Percentiles rank a stretch among this genome's conserved stretches.
Conservation (phyloP, 2,888 invertebrate species). For the Eristalis tenax region DNA sequence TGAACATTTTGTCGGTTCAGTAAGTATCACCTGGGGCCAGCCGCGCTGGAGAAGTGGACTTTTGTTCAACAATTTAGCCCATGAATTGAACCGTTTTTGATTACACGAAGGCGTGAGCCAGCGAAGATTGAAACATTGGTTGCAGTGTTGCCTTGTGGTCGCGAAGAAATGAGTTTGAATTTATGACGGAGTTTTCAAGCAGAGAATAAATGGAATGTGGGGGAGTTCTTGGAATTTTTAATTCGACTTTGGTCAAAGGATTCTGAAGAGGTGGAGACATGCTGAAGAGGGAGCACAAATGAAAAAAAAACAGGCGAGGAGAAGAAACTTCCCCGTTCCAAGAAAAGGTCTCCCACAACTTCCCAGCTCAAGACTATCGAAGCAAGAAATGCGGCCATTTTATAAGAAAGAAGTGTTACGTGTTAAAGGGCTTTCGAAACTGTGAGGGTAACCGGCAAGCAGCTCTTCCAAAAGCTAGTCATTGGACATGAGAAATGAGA, state of each 20-base stretch:
- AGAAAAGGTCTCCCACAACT: too few species aligned
- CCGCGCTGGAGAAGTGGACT: constrained; percentile 63
- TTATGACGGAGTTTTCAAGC: not conserved
- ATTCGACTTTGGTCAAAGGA: not conserved
- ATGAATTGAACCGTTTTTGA: constrained; percentile 71
- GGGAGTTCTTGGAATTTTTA: not conserved
- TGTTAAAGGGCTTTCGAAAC: too few species aligned
- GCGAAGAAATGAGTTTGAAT: not conserved
- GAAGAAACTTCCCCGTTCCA: too few species aligned
- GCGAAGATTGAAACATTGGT: constrained; percentile 58
- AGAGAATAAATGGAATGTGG: not conserved
- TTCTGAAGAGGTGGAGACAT: not conserved
- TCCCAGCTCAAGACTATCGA: too few species aligned
- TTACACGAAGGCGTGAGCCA: constrained; percentile 63
- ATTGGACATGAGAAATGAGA: too few species aligned
- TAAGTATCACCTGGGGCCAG: constrained; percentile 67
- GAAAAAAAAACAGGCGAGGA: too few species aligned
- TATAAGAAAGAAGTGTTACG: too few species aligned
- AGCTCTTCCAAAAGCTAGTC: too few species aligned
- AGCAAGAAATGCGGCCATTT: too few species aligned
- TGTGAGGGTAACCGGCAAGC: too few species aligned
- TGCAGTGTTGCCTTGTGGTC: constrained; percentile 37
- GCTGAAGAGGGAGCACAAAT: too few species aligned
- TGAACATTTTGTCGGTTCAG: constrained; percentile 64
- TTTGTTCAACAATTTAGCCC: constrained; percentile 67